A percentile compares a stretch with the other conserved stretches of the same genome.
These are phyloP conservation scores for Tetranychus truncatus DNA, from an alignment of 2,888 invertebrate species.

Conservation along the genomic window DNA sequence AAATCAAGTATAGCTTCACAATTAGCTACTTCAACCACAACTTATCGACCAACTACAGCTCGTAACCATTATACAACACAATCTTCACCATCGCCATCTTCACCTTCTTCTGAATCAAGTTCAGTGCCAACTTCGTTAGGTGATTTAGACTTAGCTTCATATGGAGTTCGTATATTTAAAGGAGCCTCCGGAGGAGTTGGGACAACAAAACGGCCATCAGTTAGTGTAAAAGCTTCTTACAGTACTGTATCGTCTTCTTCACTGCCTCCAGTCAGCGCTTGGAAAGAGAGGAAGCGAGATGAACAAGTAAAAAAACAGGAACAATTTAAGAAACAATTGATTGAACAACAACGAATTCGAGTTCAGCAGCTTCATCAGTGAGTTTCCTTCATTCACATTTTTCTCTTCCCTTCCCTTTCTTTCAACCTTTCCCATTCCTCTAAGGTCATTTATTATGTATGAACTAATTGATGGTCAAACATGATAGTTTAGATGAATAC, in stretches of 20 bases:
- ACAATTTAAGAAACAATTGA: background rate
- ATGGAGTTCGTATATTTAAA: background rate
- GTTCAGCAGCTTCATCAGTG: background rate
- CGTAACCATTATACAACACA: background rate
- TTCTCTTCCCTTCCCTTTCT: too few relatives aligned
- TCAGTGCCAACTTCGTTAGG: background rate
- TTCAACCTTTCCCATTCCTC: too few relatives aligned
- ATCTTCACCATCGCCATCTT: background rate
- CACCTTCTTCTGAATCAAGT: background rate
- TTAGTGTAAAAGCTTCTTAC: constrained; percentile 5
- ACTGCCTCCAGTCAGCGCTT: background rate
- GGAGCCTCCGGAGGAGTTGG: background rate
- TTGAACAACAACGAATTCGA: background rate
- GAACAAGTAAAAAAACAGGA: background rate
- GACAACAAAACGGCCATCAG: background rate
- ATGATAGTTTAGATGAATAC: background rate
- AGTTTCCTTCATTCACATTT: background rate
- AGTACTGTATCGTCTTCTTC: background rate
- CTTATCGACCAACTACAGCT: background rate
- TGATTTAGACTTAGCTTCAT: background rate
- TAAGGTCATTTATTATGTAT: background rate
- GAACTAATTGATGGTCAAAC: background rate
- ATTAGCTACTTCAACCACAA: background rate
- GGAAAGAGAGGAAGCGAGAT: constrained; percentile 8
- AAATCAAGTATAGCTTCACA: background rate